These are phyloP conservation scores for Drosophila colorata DNA, from an alignment of 2,888 invertebrate genomes.

Conservation along the genomic window DNA sequence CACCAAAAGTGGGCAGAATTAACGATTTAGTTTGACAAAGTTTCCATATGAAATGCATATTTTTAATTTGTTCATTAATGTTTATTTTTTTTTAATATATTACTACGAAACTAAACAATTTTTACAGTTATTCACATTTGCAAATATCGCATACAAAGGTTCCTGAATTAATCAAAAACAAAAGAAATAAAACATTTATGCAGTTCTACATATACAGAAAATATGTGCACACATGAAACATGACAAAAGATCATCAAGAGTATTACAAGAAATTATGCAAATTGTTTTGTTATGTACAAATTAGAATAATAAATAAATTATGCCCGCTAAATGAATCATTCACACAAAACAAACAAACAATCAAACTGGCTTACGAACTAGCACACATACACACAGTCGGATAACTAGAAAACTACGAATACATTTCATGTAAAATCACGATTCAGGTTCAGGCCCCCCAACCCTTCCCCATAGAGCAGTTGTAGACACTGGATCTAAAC, in stretches of 20 bases:
- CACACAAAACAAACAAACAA: conserved; percentile 47
- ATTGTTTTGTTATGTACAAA: conserved; percentile 66
- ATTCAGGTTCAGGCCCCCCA: conserved; percentile 44
- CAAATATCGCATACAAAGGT: conserved; percentile 83
- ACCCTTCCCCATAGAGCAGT: conserved; percentile 11
- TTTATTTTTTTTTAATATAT: conserved; percentile 26
- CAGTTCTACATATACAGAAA: conserved; percentile 22
- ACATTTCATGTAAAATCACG: conserved; percentile 73
- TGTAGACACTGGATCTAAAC: conserved; percentile 56
- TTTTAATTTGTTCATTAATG: conserved; percentile 1
- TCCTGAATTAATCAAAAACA: conserved; percentile 80
- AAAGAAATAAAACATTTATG: conserved; percentile 29
- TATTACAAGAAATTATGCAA: conserved; percentile 44
- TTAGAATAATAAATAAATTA: conserved; percentile 74
- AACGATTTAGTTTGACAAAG: not conserved
- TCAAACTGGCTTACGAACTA: conserved; percentile 31
- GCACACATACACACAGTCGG: conserved; percentile 25
- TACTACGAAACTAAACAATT: conserved; percentile 60
- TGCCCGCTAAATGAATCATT: conserved; percentile 59
- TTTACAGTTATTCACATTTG: conserved; percentile 69
- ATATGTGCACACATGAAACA: conserved; percentile 58
- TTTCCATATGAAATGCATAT: not conserved
- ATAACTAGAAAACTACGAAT: conserved; percentile 66
- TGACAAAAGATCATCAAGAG: conserved; percentile 36
- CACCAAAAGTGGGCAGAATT: not conserved